Conservation (phyloP, 2,888 invertebrate genomes). For the Byasa hedistus region DNA sequence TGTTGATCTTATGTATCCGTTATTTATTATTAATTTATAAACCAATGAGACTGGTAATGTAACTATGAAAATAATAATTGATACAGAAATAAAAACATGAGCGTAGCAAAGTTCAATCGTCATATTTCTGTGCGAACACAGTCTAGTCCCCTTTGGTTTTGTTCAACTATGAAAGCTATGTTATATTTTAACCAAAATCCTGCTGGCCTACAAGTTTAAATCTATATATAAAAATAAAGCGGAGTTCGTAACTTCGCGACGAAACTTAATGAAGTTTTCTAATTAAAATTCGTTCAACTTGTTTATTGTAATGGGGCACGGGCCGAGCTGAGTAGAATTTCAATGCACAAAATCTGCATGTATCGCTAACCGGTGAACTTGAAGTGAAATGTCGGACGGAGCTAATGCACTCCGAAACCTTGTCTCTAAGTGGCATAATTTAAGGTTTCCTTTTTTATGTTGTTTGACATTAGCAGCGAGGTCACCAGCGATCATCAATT, state of each 20-base stretch:
- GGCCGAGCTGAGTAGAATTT: constrained; percentile 17
- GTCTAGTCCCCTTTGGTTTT: background rate
- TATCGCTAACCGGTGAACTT: constrained; percentile 6
- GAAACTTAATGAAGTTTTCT: constrained; percentile 19
- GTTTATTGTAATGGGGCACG: constrained; percentile 28
- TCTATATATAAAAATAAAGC: constrained; percentile 1
- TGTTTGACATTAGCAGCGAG: background rate
- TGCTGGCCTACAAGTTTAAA: background rate
- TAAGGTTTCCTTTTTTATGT: background rate
- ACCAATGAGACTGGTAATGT: background rate
- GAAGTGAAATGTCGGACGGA: constrained; percentile 11
- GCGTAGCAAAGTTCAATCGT: no score
- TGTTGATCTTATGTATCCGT: background rate
- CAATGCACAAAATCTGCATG: constrained; percentile 24
- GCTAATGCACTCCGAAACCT: background rate
- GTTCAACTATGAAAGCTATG: background rate
- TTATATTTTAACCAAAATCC: background rate
- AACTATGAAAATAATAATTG: background rate
- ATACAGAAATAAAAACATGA: background rate
- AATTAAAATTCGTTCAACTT: constrained; percentile 26
- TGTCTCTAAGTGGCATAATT: background rate
- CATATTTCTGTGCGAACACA: no score
- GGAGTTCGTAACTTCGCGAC: constrained; percentile 16
- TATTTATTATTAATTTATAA: background rate
- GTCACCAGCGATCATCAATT: background rate